A percentile compares a stretch with the other conserved stretches of the same genome.
These are phyloP conservation scores for Metalampra italica DNA, from an alignment of 2,888 invertebrate species.

Conservation along the genomic window DNA sequence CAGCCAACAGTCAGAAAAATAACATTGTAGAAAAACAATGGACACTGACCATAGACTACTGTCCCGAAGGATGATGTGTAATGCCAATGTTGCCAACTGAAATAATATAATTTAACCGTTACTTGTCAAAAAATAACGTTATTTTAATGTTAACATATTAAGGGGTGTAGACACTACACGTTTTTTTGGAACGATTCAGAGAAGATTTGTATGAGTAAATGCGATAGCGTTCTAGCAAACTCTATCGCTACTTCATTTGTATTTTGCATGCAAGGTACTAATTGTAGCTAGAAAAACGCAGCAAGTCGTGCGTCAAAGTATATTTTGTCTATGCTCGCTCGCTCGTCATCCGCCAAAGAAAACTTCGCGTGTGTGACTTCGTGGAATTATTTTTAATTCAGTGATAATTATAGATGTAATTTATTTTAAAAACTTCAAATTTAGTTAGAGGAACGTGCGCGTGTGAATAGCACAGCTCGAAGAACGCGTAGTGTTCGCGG, in stretches of 20 bases:
- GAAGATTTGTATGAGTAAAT: background rate
- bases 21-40: conserved; percentile 80
- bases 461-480: conserved; percentile 42
- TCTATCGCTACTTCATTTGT: background rate
- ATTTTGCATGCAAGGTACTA: background rate
- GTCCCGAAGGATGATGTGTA: conserved; percentile 73
- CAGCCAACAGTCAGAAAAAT: conserved; percentile 76
- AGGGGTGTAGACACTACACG: background rate
- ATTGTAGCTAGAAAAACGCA: background rate
- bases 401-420: conserved; percentile 65
- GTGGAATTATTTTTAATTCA: conserved; percentile 65
- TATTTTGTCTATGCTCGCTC: conserved; percentile 60
- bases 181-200: background rate
- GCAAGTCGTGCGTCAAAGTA: background rate
- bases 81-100: conserved; percentile 40
- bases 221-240: background rate
- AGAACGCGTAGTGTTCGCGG: conserved; percentile 46
- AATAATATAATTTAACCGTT: background rate
- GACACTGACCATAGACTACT: conserved; percentile 71
- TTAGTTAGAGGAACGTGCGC: conserved; percentile 46
- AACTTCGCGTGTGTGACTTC: conserved; percentile 69
- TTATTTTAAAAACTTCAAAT: conserved; percentile 46
- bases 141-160: background rate
- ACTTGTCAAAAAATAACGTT: background rate
- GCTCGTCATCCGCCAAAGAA: conserved; percentile 38